These are phyloP conservation scores for Myotis yumanensis DNA, from an alignment of 2,113 vertebrate genomes.

Conservation along the genomic window DNA sequence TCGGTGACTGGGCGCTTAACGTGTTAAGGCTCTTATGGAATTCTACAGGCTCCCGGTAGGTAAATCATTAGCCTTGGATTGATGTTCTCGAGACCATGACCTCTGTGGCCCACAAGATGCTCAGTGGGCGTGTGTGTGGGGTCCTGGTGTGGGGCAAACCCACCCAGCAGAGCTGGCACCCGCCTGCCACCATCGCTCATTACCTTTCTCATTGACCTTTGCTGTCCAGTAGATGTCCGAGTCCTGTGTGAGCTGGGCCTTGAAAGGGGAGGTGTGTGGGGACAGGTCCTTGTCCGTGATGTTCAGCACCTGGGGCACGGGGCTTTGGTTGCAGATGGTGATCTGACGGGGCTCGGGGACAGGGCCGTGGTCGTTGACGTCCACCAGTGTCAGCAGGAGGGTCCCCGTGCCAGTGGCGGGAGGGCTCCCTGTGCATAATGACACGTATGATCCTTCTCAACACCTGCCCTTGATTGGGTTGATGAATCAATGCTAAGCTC, in stretches of 20 bases:
- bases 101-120: not conserved
- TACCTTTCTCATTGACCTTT: conserved; percentile 81
- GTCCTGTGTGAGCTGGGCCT: conserved; percentile 80
- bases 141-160: not conserved
- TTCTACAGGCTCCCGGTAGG: not conserved
- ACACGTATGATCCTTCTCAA: not conserved
- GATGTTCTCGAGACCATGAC: not conserved
- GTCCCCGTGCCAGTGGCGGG: conserved; percentile 85
- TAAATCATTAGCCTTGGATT: not conserved
- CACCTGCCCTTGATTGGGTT: not conserved
- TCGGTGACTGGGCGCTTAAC: no score
- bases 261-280: conserved; percentile 86
- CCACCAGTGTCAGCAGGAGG: conserved; percentile 81
- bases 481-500: not conserved
- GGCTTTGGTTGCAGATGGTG: conserved; percentile 85
- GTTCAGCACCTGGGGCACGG: conserved; percentile 81
- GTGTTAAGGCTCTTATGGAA: not conserved
- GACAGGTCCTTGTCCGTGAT: conserved; percentile 88
- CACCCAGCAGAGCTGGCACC: not conserved
- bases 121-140: rapidly evolving
- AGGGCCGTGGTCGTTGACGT: conserved; percentile 85
- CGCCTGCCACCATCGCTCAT: not conserved
- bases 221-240: conserved; percentile 88
- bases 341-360: conserved; percentile 78
- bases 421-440: conserved; percentile 74